Evolutionary conservation across 2,113 vertebrate species (phyloP).

Genomic region (Otocyon megalotis): DNA sequence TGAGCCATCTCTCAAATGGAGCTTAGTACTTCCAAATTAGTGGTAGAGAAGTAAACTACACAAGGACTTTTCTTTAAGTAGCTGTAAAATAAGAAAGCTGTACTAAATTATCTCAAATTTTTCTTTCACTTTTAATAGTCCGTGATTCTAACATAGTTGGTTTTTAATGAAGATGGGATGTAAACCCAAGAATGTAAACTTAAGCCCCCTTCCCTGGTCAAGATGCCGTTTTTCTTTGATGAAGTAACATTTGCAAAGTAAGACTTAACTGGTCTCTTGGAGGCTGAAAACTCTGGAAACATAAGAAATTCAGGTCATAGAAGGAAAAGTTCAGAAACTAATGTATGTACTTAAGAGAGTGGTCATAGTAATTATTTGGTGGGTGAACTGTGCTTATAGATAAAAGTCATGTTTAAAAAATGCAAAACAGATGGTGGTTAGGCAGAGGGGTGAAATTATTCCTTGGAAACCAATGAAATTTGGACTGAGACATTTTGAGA

Average conservation of each 20-base stretch:
- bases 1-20: slow-evolving; percentile 54
- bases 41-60: slow-evolving; percentile 15
- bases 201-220: slow-evolving; percentile 34
- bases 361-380: slow-evolving; percentile 74
- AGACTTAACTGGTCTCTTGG: slow-evolving; percentile 63
- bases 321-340: slow-evolving; percentile 62
- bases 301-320: slow-evolving; percentile 56
- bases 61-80: neutral
- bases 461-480: slow-evolving; percentile 64
- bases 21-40: slow-evolving; percentile 39
- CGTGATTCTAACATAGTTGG: neutral
- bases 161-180: neutral
- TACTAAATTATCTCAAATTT: neutral
- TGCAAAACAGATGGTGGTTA: slow-evolving; percentile 74
- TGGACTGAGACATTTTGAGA: slow-evolving; percentile 65
- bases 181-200: slow-evolving; percentile 49
- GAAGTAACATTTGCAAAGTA: slow-evolving; percentile 65
- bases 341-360: slow-evolving; percentile 61
- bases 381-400: slow-evolving; percentile 69
- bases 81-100: slow-evolving; percentile 28
- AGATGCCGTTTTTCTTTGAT: slow-evolving; percentile 68
- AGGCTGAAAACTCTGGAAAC: slow-evolving; percentile 59
- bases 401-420: slow-evolving; percentile 77
- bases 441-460: slow-evolving; percentile 57
- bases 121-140: slow-evolving; percentile 28